Percentiles rank a stretch among this genome's conserved stretches.
These are phyloP conservation scores for Papilio helenus DNA, from an alignment of 1,140 invertebrate species.

Conservation along the genomic window DNA sequence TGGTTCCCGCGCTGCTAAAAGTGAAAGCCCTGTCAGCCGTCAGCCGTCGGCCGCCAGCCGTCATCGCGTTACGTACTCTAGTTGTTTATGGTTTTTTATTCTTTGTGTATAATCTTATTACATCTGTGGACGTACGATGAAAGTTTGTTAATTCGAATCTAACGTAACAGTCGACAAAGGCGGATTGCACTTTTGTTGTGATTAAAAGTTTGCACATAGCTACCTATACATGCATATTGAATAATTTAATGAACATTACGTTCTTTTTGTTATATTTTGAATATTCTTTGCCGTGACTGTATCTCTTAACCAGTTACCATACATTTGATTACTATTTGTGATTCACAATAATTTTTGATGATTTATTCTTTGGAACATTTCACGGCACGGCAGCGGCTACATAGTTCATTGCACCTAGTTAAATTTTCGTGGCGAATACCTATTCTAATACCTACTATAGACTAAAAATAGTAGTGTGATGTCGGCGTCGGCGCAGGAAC, in stretches of 20 bases:
- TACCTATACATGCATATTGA: not conserved
- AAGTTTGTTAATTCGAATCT: constrained; percentile 30
- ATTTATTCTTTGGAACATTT: constrained; percentile 11
- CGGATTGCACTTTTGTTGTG: not conserved
- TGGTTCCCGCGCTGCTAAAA: constrained; percentile 33
- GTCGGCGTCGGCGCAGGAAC: constrained; percentile 22
- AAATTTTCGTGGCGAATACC: constrained; percentile 40
- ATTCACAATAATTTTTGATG: not conserved
- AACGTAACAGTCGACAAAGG: not conserved
- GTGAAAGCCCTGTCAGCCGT: constrained; percentile 24
- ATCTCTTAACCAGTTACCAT: too few species aligned
- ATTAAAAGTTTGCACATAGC: not conserved
- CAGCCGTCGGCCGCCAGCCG: constrained; percentile 14
- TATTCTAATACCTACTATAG: too few species aligned
- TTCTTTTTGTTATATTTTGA: too few species aligned
- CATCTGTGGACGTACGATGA: constrained; percentile 29
- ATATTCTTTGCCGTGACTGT: too few species aligned
- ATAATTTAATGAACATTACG: too few species aligned
- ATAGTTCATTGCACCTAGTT: constrained; percentile 32
- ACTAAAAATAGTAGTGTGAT: constrained; percentile 43
- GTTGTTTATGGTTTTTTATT: constrained; percentile 34
- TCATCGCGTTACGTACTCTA: constrained; percentile 34
- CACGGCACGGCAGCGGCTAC: not conserved
- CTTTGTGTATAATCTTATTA: constrained; percentile 27
- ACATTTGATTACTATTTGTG: not conserved